Percentiles rank a stretch among this genome's conserved stretches.
phyloP scores from a whole-genome alignment of 2,113 vertebrate genomes.

The Herpailurus yagouaroundi region DNA sequence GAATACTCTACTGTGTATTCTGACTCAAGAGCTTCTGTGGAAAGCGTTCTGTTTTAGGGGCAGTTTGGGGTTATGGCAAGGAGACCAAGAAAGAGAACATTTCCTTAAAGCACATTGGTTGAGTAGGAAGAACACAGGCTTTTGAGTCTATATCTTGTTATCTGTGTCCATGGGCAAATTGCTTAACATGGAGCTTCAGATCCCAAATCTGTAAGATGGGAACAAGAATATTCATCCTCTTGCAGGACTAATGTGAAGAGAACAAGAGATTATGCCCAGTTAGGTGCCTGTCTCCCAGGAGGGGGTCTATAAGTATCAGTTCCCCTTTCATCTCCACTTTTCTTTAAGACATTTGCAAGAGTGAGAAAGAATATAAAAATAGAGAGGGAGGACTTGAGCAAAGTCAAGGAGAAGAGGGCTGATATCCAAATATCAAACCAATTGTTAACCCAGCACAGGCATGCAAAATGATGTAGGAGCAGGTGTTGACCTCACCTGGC shows the following conservation, averaged over 20 bases:
- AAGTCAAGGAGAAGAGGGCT: constrained; percentile 25
- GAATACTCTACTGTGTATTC: neutral
- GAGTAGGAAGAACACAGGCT: neutral
- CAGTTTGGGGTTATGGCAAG: neutral
- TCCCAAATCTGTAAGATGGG: neutral
- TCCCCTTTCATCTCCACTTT: neutral
- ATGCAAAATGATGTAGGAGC: neutral
- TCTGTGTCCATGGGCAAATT: neutral
- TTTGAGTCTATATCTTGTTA: neutral
- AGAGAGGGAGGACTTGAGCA: neutral
- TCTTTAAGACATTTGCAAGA: constrained; percentile 21
- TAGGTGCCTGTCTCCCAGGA: neutral
- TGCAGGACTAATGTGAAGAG: neutral
- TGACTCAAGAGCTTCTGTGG: neutral
- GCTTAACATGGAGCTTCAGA: neutral
- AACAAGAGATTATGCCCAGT: neutral
- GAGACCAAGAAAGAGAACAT: neutral
- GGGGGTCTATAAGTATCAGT: neutral
- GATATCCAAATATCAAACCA: neutral
- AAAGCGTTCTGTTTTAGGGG: neutral
- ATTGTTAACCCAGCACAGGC: too few relatives aligned
- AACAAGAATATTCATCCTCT: neutral
- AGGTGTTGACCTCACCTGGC: neutral
- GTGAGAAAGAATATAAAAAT: constrained; percentile 53
- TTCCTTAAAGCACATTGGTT: neutral